A percentile compares a stretch with the other conserved stretches of the same genome.
These are phyloP conservation scores for Xenops minutus DNA, from an alignment of 2,797 vertebrate species.

Conservation along the genomic window DNA sequence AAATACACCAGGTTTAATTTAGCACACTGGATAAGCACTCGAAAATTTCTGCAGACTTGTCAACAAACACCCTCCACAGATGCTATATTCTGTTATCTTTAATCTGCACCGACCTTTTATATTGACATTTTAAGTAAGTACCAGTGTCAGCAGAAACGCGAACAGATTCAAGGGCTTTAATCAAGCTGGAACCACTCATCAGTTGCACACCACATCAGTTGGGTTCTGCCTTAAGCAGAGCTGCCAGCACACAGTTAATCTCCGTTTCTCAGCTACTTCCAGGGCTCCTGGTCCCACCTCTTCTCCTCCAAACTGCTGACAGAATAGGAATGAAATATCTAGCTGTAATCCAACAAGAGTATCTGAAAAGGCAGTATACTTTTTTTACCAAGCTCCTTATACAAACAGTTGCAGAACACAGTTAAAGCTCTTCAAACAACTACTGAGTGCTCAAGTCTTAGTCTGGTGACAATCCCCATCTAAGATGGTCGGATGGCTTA, in stretches of 20 bases:
- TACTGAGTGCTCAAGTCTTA: background rate
- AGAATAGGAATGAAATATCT: background rate
- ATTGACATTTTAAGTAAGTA: background rate
- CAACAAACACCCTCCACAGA: background rate
- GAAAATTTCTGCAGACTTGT: background rate
- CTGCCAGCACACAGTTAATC: background rate
- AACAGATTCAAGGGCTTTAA: background rate
- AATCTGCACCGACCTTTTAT: background rate
- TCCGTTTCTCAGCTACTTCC: background rate
- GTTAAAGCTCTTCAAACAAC: background rate
- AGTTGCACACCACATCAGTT: fast-evolving
- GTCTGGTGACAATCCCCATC: background rate
- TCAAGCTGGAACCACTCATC: background rate
- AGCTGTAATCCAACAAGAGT: background rate
- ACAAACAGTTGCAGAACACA: background rate
- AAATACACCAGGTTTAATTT: background rate
- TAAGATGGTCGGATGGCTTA: background rate
- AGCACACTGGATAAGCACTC: background rate
- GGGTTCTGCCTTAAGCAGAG: background rate
- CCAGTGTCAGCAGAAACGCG: background rate
- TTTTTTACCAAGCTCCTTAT: background rate
- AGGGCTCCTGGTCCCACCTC: background rate
- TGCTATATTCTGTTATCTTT: background rate
- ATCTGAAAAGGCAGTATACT: background rate
- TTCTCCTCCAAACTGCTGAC: background rate